Percentiles rank a stretch among this genome's conserved stretches.
Evolutionary conservation across 2,113 vertebrate species (phyloP).

Genomic region (Zapus hudsonius): DNA sequence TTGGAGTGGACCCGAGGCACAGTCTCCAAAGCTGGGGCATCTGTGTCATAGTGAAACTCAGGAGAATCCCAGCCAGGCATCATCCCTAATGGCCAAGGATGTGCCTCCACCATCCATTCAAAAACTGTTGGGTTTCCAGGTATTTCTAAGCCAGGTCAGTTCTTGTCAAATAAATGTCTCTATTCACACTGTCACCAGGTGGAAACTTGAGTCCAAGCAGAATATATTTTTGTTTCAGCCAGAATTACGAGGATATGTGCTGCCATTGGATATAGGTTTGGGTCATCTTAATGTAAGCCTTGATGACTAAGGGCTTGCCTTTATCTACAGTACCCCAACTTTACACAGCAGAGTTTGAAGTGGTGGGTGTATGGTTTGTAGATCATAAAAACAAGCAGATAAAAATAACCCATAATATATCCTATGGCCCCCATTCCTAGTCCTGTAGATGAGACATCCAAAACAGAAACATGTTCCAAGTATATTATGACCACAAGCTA

Average conservation of each 20-base stretch:
- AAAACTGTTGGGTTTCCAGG: too few relatives aligned
- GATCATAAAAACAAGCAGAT: neutral
- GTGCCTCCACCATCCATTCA: neutral
- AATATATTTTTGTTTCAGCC: neutral
- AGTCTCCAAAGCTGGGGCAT: fast-evolving
- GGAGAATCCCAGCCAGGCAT: neutral
- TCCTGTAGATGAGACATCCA: neutral
- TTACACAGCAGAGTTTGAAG: neutral
- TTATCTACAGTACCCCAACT: neutral
- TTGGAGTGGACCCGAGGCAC: neutral
- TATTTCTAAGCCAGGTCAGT: too few relatives aligned
- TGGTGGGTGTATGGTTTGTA: too few relatives aligned
- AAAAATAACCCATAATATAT: neutral
- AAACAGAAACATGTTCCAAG: fast-evolving
- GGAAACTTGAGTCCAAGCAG: neutral
- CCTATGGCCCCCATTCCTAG: neutral
- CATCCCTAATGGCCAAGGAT: neutral
- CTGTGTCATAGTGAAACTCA: neutral
- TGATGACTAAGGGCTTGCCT: neutral
- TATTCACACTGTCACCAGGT: too few relatives aligned
- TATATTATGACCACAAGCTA: neutral
- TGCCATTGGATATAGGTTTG: neutral
- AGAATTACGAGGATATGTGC: too few relatives aligned
- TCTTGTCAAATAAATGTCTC: too few relatives aligned
- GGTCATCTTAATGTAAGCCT: neutral